Percentiles rank a stretch among this genome's conserved stretches.
Conservation (phyloP, 1,140 invertebrate species). For the Spodoptera frugiperda region DNA sequence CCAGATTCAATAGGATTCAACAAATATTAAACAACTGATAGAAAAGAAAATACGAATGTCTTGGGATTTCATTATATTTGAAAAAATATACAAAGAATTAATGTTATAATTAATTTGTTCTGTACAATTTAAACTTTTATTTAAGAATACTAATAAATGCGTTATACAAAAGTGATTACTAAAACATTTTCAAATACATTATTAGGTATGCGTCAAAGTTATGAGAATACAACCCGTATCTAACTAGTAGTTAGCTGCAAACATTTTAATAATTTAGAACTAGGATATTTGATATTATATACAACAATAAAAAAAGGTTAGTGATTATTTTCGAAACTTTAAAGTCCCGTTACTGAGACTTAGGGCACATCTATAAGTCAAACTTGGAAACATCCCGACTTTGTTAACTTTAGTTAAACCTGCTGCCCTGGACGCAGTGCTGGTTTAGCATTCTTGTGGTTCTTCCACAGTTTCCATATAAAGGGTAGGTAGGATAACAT, state of each 20-base stretch:
- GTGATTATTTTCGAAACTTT: conserved; percentile 35
- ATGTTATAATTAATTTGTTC: conserved; percentile 75
- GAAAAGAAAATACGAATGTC: conserved; percentile 57
- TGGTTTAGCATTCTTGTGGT: neutral
- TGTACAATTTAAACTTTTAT: conserved; percentile 76
- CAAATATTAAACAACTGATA: neutral
- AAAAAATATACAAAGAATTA: conserved; percentile 82
- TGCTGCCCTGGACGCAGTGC: conserved; percentile 1
- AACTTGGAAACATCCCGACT: neutral
- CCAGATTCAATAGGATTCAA: no score
- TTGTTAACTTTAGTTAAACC: conserved; percentile 2
- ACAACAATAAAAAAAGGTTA: conserved; percentile 40
- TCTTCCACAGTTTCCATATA: neutral
- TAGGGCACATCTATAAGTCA: conserved; percentile 14
- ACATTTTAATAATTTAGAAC: conserved; percentile 25
- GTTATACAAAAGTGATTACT: conserved; percentile 62
- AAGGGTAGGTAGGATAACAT: no score
- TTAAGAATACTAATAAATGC: conserved; percentile 78
- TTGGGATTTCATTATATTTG: conserved; percentile 79
- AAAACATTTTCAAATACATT: conserved; percentile 52
- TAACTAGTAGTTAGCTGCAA: conserved; percentile 35
- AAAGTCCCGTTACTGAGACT: conserved; percentile 35
- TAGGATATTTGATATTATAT: conserved; percentile 33
- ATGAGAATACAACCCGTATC: conserved; percentile 49
- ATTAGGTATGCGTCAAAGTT: conserved; percentile 38